A percentile compares a stretch with the other conserved stretches of the same genome.
Conservation (phyloP, 2,113 vertebrate genomes). For the Corythoichthys haematopterus region DNA sequence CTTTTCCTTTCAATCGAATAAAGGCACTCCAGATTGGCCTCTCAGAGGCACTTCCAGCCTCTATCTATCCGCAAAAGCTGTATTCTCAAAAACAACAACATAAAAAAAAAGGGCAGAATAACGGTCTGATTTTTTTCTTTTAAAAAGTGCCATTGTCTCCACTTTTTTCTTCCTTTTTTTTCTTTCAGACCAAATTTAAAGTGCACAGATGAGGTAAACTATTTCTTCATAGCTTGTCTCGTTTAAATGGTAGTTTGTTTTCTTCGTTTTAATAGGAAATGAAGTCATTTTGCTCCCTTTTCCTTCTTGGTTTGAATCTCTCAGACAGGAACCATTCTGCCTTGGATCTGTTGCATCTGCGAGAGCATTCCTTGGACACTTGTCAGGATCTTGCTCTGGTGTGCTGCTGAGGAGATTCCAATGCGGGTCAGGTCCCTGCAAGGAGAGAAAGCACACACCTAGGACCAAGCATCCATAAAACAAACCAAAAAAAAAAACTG, state of each 20-base stretch:
- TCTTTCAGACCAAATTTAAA: slow-evolving; percentile 84
- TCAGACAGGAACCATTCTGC: slow-evolving; percentile 97
- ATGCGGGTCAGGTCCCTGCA: slow-evolving; percentile 89
- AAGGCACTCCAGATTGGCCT: slow-evolving; percentile 69
- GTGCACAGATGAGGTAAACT: slow-evolving; percentile 99
- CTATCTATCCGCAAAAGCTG: slow-evolving; percentile 43
- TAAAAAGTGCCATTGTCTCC: slow-evolving; percentile 88
- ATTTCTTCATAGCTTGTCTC: slow-evolving; percentile 81
- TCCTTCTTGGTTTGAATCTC: slow-evolving; percentile 40
- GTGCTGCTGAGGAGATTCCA: slow-evolving; percentile 80
- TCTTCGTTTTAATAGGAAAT: slow-evolving; percentile 49
- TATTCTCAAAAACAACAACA: slow-evolving; percentile 52
- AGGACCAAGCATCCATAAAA: slow-evolving; percentile 24
- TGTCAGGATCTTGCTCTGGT: slow-evolving; percentile 95
- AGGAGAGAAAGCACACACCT: slow-evolving; percentile 24
- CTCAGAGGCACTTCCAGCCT: slow-evolving; percentile 57
- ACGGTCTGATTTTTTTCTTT: slow-evolving; percentile 65
- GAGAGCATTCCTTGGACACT: slow-evolving; percentile 89
- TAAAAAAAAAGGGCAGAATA: slow-evolving; percentile 71
- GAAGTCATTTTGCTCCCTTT: slow-evolving; percentile 42
- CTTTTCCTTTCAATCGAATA: slow-evolving; percentile 53
- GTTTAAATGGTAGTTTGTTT: slow-evolving; percentile 52
- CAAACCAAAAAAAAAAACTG: slow-evolving; percentile 40
- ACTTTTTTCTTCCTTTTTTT: slow-evolving; percentile 62
- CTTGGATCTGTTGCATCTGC: slow-evolving; percentile 95